Base-by-base conservation (phyloP, 2,888 invertebrate genomes). In the Eilema sororculum region DNA sequence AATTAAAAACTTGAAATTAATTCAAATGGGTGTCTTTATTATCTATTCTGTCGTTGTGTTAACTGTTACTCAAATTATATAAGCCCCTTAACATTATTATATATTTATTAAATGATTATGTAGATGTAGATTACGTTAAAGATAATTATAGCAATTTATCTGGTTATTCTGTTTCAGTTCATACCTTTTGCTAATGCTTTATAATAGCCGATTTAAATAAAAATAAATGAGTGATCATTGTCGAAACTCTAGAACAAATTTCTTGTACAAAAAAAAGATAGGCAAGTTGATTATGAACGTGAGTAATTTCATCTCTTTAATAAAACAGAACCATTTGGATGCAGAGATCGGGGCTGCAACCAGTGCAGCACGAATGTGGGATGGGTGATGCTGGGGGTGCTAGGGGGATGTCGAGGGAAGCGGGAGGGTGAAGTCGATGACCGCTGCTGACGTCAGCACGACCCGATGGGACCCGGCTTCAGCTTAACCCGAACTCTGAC, bases 381-480 rank as follows among this genome's bases (percentile, higher is more conserved):
- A 81, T 87, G 87, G 90, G 89, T 88, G 87, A 85, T 81, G 84
- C 79, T 67, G 81, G 78, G 85, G 80, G 82, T 67, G 64, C 46
- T 65, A 28, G 60, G 33, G 65, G 68, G 74, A 57, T 20, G 65
- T 68, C 24, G 90, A 89, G 84, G 89, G 84, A 22, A 88, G 84
- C 79, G 81, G 85, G 79, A 67, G 84, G 78, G 84, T 81, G 80
- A 82, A 90, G 90, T 91, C 86, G 87, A 84, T 87, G 93, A 91
- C 89, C 92, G 88, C 83, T 80, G 82, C 84, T 95, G 95, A 95
- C 95, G 95, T 95, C 94, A 95, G 87, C 88, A 90, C 90, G 96
- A 95, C 96, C 96, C 95, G 96, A 95, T 95, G 95, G 95, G 95
- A 95, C 93, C 90, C 89, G 89, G 89, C 82, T 90, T 89, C 91